Base-by-base conservation (phyloP, 2,113 vertebrate genomes). In the Carassius gibelio region DNA sequence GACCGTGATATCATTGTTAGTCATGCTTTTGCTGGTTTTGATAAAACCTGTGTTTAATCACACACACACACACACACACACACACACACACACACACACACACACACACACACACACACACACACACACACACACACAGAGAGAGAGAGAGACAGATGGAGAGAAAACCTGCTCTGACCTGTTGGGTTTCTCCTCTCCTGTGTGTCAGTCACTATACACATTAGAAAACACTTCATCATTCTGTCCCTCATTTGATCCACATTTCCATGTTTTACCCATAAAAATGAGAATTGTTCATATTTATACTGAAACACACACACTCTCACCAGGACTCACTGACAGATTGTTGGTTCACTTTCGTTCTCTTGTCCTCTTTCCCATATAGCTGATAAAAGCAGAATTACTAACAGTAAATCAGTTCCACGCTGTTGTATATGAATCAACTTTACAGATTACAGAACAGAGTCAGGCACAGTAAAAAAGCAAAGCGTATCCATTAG, bases 391-490 rank as follows among this genome's bases (percentile, higher is more conserved):
- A 64, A 76, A 77, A 75, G 62, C 48, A 75, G 55, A 86, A 75
- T 42, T 76, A 68, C 38, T 42, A 81, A 68, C 38, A 75, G 85
- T 19, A 42, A 50, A 74, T 59, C 78, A 17, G 57, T 30, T 81
- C 78, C 62, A 42, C 19, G 10, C 36, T 11, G 45, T 45, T 83
- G 23, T 77, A 23, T 89, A 90, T 87, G 89, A 87, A 93, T 92
- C 93, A 92, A 89, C 92, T 92, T 92, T 91, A 93, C 93, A 94
- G 95, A 94, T 94, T 93, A 94, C 92, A 92, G 88, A 91, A 94
- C 94, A 76, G 74, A 94, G 93, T 86, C 88, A 87, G 91, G 84
- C 89, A 87, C 89, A 88, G 68, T 69, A 89, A 91, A 78, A 92
- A 92, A 91, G 85, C 83, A 89, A 90, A 89, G 84, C 88, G 85